A percentile compares a stretch with the other conserved stretches of the same genome.
These are phyloP conservation scores for Pionites leucogaster DNA, from an alignment of 2,113 vertebrate genomes.

Conservation along the genomic window DNA sequence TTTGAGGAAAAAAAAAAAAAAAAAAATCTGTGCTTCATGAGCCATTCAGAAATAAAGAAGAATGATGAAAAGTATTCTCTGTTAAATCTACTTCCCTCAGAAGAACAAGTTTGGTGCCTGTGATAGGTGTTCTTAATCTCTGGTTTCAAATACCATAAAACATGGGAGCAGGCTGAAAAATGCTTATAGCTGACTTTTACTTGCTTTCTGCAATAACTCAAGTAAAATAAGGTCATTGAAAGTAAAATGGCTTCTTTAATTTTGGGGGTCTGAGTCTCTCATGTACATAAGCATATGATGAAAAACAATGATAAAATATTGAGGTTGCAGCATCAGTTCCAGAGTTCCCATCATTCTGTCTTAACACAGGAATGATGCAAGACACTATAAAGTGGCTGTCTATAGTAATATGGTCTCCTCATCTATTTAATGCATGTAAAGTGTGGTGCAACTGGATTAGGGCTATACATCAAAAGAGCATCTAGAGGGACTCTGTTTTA, in stretches of 20 bases:
- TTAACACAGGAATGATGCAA: neutral
- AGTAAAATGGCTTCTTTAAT: neutral
- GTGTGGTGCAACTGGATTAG: neutral
- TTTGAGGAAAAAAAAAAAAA: neutral
- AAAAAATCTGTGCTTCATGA: neutral
- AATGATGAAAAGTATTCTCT: neutral
- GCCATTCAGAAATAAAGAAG: conserved; percentile 43
- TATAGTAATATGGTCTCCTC: neutral
- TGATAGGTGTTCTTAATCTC: neutral
- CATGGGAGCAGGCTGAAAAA: neutral
- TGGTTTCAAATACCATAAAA: neutral
- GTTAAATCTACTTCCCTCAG: neutral
- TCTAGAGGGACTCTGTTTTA: neutral
- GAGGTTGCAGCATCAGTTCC: neutral
- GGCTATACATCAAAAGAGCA: neutral
- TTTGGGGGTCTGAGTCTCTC: neutral
- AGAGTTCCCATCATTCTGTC: neutral
- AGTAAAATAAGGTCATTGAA: neutral
- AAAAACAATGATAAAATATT: neutral
- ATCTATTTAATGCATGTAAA: neutral
- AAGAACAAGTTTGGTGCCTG: neutral
- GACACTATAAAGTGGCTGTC: neutral
- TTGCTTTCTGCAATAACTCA: neutral
- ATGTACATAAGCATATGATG: neutral
- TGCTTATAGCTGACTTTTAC: neutral